Evolutionary conservation across 2,113 vertebrate species (phyloP).

Genomic region (Triplophysa siluroides): DNA sequence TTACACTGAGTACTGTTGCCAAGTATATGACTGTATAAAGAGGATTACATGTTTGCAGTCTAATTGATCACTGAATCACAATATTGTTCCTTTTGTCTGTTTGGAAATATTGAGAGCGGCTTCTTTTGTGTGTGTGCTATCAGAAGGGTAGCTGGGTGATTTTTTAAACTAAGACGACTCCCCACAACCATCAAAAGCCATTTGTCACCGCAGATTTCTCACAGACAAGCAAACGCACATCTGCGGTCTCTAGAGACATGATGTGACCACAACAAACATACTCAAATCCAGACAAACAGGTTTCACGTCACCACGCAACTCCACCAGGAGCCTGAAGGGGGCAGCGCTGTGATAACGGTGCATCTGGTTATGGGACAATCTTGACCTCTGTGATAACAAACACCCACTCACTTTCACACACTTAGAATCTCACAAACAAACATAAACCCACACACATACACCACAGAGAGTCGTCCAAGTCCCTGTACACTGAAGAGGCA

Average conservation of each 20-base stretch:
- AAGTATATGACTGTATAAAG: too few relatives aligned
- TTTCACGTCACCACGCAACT: constrained; percentile 50
- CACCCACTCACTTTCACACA: constrained; percentile 1
- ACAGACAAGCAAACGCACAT: constrained; percentile 54
- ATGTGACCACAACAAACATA: constrained; percentile 12
- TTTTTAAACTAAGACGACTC: constrained; percentile 10
- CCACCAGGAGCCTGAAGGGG: constrained; percentile 53
- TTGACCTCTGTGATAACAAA: constrained; percentile 42
- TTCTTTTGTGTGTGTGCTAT: neutral
- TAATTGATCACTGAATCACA: constrained; percentile 4
- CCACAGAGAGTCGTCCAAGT: constrained; percentile 6
- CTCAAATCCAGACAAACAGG: constrained; percentile 57
- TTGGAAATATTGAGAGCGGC: constrained; percentile 20
- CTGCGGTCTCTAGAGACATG: constrained; percentile 26
- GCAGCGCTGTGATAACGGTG: constrained; percentile 45
- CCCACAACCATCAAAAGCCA: constrained; percentile 74
- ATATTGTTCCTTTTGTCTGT: neutral
- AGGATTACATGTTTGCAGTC: neutral
- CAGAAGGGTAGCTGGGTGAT: constrained; percentile 1
- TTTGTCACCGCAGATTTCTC: constrained; percentile 68
- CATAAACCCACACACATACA: constrained; percentile 4
- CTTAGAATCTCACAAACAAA: neutral
- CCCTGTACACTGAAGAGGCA: constrained; percentile 22
- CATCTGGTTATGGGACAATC: constrained; percentile 53
- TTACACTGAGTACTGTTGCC: too few relatives aligned